These are phyloP conservation scores for Glaucidium brasilianum DNA, from an alignment of 2,113 vertebrate species.

Conservation along the genomic window DNA sequence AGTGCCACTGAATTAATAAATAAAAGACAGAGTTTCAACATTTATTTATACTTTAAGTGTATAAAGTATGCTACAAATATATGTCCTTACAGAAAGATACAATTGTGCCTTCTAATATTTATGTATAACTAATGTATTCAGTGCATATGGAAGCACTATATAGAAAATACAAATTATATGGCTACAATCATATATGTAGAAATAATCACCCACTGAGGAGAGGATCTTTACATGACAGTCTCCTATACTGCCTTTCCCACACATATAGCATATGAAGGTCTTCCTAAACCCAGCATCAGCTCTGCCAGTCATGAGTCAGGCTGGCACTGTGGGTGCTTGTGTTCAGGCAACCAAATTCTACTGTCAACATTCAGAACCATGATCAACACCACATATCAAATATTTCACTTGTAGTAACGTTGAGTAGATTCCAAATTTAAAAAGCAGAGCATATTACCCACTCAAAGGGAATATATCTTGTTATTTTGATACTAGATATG, in stretches of 20 bases:
- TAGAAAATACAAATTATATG: background rate
- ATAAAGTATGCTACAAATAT: background rate
- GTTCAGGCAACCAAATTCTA: background rate
- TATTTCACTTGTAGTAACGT: background rate
- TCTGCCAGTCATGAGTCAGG: background rate
- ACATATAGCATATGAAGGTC: background rate
- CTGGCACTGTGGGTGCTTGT: background rate
- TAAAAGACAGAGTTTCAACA: background rate
- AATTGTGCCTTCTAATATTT: background rate
- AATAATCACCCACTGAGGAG: background rate
- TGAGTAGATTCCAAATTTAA: background rate
- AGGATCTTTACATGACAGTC: background rate
- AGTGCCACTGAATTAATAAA: constrained; percentile 8
- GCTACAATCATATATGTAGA: background rate
- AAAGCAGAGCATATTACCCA: background rate
- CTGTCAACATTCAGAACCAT: background rate
- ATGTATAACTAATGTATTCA: background rate
- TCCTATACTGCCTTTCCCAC: background rate
- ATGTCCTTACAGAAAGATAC: background rate
- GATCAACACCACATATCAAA: background rate
- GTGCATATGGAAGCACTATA: background rate
- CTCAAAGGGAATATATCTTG: background rate
- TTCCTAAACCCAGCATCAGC: background rate
- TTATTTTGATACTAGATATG: background rate
- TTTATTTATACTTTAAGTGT: background rate